These are phyloP conservation scores for Eufriesea mexicana DNA, from an alignment of 1,140 invertebrate species.

Conservation along the genomic window DNA sequence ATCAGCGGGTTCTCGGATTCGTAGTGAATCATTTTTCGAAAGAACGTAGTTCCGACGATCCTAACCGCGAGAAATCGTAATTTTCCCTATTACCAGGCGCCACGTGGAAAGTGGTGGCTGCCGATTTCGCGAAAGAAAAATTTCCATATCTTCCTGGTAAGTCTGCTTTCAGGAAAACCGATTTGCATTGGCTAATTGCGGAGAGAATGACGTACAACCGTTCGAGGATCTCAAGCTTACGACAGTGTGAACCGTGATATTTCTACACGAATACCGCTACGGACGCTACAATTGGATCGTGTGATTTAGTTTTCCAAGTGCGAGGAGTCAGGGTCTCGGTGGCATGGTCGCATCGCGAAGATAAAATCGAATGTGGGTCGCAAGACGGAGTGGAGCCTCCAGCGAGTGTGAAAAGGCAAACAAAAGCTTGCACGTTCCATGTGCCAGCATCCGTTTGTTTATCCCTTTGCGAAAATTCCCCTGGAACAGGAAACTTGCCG, in stretches of 20 bases:
- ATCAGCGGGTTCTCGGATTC: neutral
- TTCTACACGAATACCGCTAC: too few relatives aligned
- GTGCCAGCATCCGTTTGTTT: too few relatives aligned
- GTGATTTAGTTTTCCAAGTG: neutral
- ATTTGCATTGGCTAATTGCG: neutral
- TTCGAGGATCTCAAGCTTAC: too few relatives aligned
- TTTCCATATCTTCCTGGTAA: neutral
- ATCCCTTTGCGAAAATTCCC: neutral
- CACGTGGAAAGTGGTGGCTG: too few relatives aligned
- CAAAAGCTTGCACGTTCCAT: neutral
- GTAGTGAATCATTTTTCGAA: conserved; percentile 13
- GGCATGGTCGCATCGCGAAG: conserved; percentile 23
- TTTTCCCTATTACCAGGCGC: neutral
- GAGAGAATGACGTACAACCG: too few relatives aligned
- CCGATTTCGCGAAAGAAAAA: neutral
- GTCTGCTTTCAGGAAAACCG: too few relatives aligned
- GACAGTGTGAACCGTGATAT: too few relatives aligned
- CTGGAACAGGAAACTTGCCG: neutral
- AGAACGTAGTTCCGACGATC: neutral
- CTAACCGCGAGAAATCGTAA: too few relatives aligned
- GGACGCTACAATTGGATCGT: neutral
- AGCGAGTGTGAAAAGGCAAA: conserved; percentile 13
- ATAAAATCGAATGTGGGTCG: conserved; percentile 61
- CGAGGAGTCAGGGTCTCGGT: neutral
- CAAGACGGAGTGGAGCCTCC: conserved; percentile 16